Percentiles rank a stretch among this genome's conserved stretches.
phyloP scores from a whole-genome alignment of 2,888 invertebrate species.

The Crossocerus cetratus region DNA sequence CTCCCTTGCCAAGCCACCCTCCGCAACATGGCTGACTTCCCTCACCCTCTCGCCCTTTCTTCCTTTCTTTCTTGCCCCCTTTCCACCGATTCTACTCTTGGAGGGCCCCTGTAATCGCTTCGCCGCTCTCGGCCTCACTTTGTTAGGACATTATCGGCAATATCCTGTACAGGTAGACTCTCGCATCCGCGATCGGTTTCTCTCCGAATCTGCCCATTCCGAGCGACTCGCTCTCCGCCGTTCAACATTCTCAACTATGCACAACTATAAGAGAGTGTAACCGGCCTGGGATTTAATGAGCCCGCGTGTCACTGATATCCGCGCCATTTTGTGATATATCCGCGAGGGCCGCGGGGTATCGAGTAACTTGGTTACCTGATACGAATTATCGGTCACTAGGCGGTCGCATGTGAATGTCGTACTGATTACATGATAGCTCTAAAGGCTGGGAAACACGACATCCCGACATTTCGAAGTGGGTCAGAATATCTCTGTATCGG shows the following conservation, averaged over 20 bases:
- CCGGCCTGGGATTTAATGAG: neutral
- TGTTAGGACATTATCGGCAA: slow-evolving; percentile 72
- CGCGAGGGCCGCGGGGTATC: slow-evolving; percentile 34
- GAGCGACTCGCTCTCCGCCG: neutral
- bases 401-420: slow-evolving; percentile 48
- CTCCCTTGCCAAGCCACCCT: slow-evolving; percentile 57
- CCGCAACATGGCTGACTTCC: slow-evolving; percentile 70
- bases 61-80: slow-evolving; percentile 26
- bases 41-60: slow-evolving; percentile 54
- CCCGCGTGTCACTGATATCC: slow-evolving; percentile 36
- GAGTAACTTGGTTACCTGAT: slow-evolving; percentile 44
- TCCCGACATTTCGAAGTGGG: slow-evolving; percentile 54
- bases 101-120: slow-evolving; percentile 66
- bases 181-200: neutral
- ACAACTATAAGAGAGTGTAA: neutral
- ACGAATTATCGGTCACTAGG: slow-evolving; percentile 46
- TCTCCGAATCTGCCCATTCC: neutral
- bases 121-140: slow-evolving; percentile 62
- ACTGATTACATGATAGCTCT: slow-evolving; percentile 47
- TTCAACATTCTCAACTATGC: neutral
- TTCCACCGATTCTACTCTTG: slow-evolving; percentile 54
- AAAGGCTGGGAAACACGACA: slow-evolving; percentile 56
- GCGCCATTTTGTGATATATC: slow-evolving; percentile 33
- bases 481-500: slow-evolving; percentile 53
- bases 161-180: slow-evolving; percentile 65